Conservation (phyloP, 2,797 vertebrate genomes). For the Epinephelus awoara region DNA sequence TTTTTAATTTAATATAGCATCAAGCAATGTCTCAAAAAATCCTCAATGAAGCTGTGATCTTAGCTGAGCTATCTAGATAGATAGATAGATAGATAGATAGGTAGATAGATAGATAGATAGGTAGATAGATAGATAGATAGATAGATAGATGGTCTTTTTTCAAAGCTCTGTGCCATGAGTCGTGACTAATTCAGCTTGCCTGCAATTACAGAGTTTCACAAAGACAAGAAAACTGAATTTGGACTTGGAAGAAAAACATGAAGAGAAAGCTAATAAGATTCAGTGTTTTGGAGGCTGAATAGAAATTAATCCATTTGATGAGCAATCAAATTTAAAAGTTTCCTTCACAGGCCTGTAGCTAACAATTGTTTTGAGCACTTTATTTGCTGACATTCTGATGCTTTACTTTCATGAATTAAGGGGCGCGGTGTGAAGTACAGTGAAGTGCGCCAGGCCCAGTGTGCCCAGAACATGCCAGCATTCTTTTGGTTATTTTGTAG, state of each 20-base stretch:
- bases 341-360: neutral
- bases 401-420: neutral
- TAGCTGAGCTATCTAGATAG: slow-evolving; percentile 1
- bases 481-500: neutral
- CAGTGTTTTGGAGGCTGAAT: neutral
- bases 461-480: neutral
- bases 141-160: no score
- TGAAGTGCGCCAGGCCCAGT: neutral
- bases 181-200: slow-evolving; percentile 30
- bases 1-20: slow-evolving; percentile 7
- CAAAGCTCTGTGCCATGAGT: slow-evolving; percentile 18
- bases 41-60: slow-evolving; percentile 4
- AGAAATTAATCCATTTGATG: neutral
- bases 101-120: slow-evolving; percentile 15
- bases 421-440: neutral
- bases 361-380: neutral
- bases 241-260: neutral
- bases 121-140: no score
- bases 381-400: neutral
- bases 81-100: neutral
- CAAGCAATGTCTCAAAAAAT: slow-evolving; percentile 21
- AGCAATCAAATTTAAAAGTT: neutral
- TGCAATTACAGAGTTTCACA: neutral
- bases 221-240: neutral
- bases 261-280: neutral